phyloP scores from a whole-genome alignment of 2,888 invertebrate genomes.

The Ceraclea dissimilis region DNA sequence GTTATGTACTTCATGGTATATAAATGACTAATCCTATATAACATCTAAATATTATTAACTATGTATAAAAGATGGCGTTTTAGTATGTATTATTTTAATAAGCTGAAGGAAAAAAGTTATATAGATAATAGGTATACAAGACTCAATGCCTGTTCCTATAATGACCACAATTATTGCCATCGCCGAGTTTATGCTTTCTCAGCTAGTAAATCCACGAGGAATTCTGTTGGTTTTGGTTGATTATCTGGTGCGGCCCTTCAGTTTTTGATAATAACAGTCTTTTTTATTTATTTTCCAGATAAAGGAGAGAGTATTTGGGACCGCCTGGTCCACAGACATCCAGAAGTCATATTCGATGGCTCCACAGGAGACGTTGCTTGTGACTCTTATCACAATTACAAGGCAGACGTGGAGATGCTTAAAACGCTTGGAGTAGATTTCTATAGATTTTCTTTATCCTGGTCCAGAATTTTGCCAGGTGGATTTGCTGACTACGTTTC shows the following conservation, averaged over 20 bases:
- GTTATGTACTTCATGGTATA: too few species aligned
- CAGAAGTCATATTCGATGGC: conserved; percentile 8
- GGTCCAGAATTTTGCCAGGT: conserved; percentile 58
- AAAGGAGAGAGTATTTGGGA: conserved; percentile 26
- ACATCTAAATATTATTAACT: background rate
- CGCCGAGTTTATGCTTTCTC: too few species aligned
- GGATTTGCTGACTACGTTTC: conserved; percentile 46
- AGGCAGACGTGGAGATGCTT: conserved; percentile 43
- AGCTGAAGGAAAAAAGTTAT: too few species aligned
- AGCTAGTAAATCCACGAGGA: too few species aligned
- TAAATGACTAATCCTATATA: too few species aligned
- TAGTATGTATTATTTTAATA: background rate
- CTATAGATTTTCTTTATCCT: conserved; percentile 55
- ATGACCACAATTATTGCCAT: too few species aligned
- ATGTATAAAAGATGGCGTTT: background rate
- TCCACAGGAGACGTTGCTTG: conserved; percentile 51
- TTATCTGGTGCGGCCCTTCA: too few species aligned
- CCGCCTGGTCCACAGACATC: conserved; percentile 13
- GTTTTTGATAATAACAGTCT: too few species aligned
- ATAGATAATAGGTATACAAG: too few species aligned
- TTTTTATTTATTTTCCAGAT: conserved; percentile 8
- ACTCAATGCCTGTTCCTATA: too few species aligned
- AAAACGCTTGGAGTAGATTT: conserved; percentile 42
- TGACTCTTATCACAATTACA: conserved; percentile 56
- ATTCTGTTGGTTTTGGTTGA: too few species aligned